phyloP scores from a whole-genome alignment of 2,113 vertebrate species.

The Carettochelys insculpta region DNA sequence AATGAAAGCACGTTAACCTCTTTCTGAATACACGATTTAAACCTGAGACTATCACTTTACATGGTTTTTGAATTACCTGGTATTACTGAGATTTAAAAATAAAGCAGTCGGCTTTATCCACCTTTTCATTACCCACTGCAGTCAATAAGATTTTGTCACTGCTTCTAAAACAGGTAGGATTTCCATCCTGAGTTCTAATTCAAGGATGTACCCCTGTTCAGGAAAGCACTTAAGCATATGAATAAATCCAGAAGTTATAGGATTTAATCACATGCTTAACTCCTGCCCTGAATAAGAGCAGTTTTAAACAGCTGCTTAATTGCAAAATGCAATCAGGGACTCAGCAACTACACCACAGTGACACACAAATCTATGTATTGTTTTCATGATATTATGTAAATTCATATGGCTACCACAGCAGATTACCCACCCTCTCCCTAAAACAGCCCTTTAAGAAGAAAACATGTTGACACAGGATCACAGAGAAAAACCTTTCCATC shows the following conservation, averaged over 20 bases:
- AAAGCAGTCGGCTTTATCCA: neutral
- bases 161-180: neutral
- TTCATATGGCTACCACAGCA: neutral
- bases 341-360: neutral
- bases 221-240: neutral
- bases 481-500: neutral
- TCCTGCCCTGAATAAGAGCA: neutral
- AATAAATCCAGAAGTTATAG: slow-evolving; percentile 10
- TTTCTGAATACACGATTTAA: neutral
- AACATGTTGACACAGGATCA: neutral
- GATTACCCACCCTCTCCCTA: neutral
- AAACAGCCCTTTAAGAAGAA: neutral
- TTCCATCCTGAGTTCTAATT: neutral
- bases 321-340: neutral
- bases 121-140: neutral
- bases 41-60: neutral
- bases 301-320: neutral
- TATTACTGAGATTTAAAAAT: neutral
- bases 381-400: neutral
- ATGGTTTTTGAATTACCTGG: neutral
- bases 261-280: neutral
- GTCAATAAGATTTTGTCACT: neutral
- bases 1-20: slow-evolving; percentile 8
- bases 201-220: neutral
- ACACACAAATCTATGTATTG: neutral